phyloP scores from a whole-genome alignment of 2,797 vertebrate genomes.

The Liasis olivaceus region DNA sequence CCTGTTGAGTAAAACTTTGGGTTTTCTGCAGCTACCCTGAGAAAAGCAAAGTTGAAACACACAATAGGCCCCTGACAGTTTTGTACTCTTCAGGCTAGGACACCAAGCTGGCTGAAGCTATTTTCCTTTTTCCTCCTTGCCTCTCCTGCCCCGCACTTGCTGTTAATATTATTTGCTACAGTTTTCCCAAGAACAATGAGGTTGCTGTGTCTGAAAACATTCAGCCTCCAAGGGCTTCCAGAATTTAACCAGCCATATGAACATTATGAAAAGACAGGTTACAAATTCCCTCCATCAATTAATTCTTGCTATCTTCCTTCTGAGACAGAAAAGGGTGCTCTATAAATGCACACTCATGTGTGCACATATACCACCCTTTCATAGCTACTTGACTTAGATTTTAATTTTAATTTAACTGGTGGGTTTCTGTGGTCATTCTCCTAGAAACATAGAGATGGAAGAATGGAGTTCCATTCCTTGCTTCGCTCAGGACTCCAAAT shows the following conservation, averaged over 20 bases:
- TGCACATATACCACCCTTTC: background rate
- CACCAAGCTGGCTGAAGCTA: conserved; percentile 51
- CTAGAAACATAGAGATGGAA: background rate
- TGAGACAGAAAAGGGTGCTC: background rate
- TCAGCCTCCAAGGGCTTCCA: conserved; percentile 9
- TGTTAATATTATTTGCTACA: background rate
- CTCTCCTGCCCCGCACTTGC: background rate
- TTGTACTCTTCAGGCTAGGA: conserved; percentile 56
- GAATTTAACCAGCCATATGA: background rate
- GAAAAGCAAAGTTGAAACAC: conserved; percentile 60
- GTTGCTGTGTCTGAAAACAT: conserved; percentile 6
- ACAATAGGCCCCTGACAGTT: conserved; percentile 63
- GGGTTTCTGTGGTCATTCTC: background rate
- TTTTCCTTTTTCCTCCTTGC: conserved; percentile 4
- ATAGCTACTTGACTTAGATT: background rate
- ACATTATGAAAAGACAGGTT: background rate
- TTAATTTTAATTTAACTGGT: background rate
- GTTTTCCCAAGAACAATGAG: conserved; percentile 12
- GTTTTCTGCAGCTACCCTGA: conserved; percentile 63
- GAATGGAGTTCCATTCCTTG: too few relatives aligned
- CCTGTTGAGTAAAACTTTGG: conserved; percentile 64
- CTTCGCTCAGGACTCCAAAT: background rate
- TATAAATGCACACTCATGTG: background rate
- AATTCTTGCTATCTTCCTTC: background rate
- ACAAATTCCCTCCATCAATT: background rate